These are phyloP conservation scores for Drosophila barbarae DNA, from an alignment of 2,888 invertebrate species.

Conservation along the genomic window DNA sequence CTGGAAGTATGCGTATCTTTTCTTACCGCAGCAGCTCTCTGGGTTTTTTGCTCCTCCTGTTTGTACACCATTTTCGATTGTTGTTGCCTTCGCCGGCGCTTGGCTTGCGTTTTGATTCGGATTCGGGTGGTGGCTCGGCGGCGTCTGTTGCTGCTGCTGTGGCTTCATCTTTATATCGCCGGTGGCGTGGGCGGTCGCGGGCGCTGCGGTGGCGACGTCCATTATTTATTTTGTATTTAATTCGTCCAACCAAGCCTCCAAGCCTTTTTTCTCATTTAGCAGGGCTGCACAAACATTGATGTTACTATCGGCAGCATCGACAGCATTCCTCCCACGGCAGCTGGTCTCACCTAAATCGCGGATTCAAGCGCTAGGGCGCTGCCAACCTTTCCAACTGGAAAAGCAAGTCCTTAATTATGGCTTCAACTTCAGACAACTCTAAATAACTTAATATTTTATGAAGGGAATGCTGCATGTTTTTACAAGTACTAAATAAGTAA, in stretches of 20 bases:
- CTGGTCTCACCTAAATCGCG: neutral
- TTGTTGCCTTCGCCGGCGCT: slow-evolving; percentile 53
- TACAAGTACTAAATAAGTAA: no score
- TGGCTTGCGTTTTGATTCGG: slow-evolving; percentile 34
- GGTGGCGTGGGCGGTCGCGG: slow-evolving; percentile 37
- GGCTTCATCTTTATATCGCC: slow-evolving; percentile 54
- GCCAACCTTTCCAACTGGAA: neutral
- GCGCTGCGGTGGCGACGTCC: slow-evolving; percentile 59
- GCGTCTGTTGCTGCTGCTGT: slow-evolving; percentile 16
- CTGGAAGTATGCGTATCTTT: slow-evolving; percentile 1
- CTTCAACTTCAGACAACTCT: no score
- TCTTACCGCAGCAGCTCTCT: slow-evolving; percentile 45
- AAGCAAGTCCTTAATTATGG: no score
- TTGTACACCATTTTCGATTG: slow-evolving; percentile 72
- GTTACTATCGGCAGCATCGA: neutral
- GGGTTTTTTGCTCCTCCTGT: slow-evolving; percentile 68
- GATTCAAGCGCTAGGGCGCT: neutral
- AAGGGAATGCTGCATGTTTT: no score
- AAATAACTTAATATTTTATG: no score
- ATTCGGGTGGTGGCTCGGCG: slow-evolving; percentile 17
- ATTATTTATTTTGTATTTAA: slow-evolving; percentile 51
- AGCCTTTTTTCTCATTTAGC: slow-evolving; percentile 43
- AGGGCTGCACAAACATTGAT: slow-evolving; percentile 33
- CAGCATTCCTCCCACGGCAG: neutral
- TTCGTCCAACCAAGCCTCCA: slow-evolving; percentile 54